These are phyloP conservation scores for Chironomus striatipennis DNA, from an alignment of 1,140 invertebrate genomes.

Conservation along the genomic window DNA sequence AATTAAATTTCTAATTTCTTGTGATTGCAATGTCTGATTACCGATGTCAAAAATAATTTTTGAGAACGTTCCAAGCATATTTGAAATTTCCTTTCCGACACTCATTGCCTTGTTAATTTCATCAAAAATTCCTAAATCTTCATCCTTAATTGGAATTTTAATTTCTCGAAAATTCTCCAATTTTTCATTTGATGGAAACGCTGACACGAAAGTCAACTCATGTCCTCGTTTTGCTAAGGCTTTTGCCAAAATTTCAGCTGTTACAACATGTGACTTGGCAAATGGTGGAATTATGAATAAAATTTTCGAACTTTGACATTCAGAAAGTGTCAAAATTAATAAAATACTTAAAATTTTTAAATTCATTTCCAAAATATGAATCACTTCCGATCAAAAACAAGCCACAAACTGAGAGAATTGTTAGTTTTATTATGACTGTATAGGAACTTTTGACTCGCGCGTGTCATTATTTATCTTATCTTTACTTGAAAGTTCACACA, in stretches of 20 bases:
- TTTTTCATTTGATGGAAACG: conserved; percentile 46
- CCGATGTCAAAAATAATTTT: not conserved
- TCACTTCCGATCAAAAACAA: no score
- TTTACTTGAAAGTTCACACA: no score
- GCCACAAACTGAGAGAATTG: no score
- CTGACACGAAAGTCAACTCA: conserved; percentile 56
- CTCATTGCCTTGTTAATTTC: not conserved
- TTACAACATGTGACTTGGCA: conserved; percentile 53
- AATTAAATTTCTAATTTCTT: not conserved
- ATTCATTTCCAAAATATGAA: no score
- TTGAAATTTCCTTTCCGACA: not conserved
- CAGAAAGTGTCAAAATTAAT: not conserved
- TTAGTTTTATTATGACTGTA: no score
- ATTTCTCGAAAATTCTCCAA: conserved; percentile 35
- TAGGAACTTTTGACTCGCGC: no score
- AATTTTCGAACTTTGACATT: not conserved
- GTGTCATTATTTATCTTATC: no score
- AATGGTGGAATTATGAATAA: conserved; percentile 44
- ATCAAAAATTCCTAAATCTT: not conserved
- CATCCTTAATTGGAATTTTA: not conserved
- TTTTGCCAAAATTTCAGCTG: conserved; percentile 52
- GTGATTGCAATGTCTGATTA: not conserved
- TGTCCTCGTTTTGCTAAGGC: conserved; percentile 56
- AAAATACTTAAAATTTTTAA: not conserved
- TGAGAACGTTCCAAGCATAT: not conserved